phyloP scores from a whole-genome alignment of 1,140 invertebrate species.

The Cephus cinctus region DNA sequence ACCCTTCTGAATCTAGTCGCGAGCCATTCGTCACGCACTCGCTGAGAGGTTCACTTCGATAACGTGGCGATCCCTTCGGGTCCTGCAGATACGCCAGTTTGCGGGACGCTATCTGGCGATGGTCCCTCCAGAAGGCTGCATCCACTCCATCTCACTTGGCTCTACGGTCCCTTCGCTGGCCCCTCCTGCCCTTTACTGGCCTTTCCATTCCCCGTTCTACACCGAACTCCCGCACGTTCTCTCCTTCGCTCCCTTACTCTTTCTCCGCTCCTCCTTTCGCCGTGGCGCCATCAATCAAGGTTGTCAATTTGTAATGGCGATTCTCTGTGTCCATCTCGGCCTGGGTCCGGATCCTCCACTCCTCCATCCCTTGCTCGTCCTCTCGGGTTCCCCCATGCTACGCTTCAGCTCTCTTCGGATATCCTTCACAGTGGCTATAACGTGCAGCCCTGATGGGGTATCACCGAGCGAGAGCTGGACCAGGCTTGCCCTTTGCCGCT shows the following conservation, averaged over 20 bases:
- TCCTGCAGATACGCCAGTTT: slow-evolving; percentile 7
- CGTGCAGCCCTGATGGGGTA: slow-evolving; percentile 16
- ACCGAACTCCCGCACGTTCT: slow-evolving; percentile 14
- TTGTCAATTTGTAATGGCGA: slow-evolving; percentile 62
- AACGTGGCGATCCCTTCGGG: slow-evolving; percentile 33
- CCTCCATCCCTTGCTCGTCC: slow-evolving; percentile 13
- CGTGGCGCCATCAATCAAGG: slow-evolving; percentile 55
- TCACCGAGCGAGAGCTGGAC: slow-evolving; percentile 7
- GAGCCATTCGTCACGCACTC: slow-evolving; percentile 55
- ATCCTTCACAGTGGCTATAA: slow-evolving; percentile 10
- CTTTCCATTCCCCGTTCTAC: too few relatives aligned
- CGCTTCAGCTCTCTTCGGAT: slow-evolving; percentile 9
- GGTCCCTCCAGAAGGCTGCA: slow-evolving; percentile 15
- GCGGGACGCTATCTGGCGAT: slow-evolving; percentile 23
- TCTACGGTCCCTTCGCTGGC: slow-evolving; percentile 29
- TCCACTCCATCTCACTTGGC: slow-evolving; percentile 36
- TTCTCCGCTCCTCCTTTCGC: slow-evolving; percentile 17
- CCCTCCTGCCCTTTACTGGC: slow-evolving; percentile 26
- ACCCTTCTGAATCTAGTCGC: slow-evolving; percentile 37
- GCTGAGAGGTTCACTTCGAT: slow-evolving; percentile 53
- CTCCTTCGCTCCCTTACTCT: slow-evolving; percentile 25
- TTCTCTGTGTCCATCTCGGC: slow-evolving; percentile 54
- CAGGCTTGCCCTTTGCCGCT: slow-evolving; percentile 12
- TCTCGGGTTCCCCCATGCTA: slow-evolving; percentile 1
- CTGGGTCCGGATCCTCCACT: slow-evolving; percentile 25